Conservation (phyloP, 2,888 invertebrate species). For the Autographa gamma region DNA sequence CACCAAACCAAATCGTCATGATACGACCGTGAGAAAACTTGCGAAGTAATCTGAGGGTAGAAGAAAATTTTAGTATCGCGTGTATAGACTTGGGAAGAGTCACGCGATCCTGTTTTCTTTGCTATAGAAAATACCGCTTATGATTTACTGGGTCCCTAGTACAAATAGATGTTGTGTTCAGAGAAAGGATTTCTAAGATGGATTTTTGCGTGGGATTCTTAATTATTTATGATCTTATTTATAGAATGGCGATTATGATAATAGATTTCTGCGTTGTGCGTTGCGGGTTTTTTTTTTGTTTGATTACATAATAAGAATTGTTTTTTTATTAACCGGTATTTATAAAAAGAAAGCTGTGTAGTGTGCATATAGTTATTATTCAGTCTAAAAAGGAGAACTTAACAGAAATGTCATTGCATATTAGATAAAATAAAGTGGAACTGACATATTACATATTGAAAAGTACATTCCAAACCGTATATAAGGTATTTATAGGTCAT, state of each 20-base stretch:
- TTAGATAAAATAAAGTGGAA: too few species aligned
- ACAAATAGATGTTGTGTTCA: conserved; percentile 55
- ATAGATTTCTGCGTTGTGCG: not conserved
- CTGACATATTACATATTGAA: too few species aligned
- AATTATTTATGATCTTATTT: conserved; percentile 37
- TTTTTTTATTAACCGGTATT: too few species aligned
- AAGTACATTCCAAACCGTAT: too few species aligned
- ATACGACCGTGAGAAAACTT: conserved; percentile 71
- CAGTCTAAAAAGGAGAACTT: too few species aligned
- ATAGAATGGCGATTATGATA: not conserved
- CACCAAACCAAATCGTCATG: conserved; percentile 64
- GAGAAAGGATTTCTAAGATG: conserved; percentile 41
- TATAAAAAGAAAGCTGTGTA: too few species aligned
- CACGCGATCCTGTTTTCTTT: conserved; percentile 80
- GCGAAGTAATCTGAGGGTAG: conserved; percentile 76
- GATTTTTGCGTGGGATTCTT: conserved; percentile 41
- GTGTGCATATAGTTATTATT: too few species aligned
- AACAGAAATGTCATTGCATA: too few species aligned
- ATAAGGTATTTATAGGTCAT: not conserved
- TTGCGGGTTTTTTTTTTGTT: too few species aligned
- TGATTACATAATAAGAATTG: too few species aligned
- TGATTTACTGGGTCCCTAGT: conserved; percentile 76
- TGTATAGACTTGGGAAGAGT: conserved; percentile 71
- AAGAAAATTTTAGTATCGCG: conserved; percentile 85
- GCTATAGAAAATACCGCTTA: conserved; percentile 71